Evolutionary conservation across 2,113 vertebrate genomes (phyloP), one percentile per base, ranked within the genome.

Genomic region (Halichoerus grypus): DNA sequence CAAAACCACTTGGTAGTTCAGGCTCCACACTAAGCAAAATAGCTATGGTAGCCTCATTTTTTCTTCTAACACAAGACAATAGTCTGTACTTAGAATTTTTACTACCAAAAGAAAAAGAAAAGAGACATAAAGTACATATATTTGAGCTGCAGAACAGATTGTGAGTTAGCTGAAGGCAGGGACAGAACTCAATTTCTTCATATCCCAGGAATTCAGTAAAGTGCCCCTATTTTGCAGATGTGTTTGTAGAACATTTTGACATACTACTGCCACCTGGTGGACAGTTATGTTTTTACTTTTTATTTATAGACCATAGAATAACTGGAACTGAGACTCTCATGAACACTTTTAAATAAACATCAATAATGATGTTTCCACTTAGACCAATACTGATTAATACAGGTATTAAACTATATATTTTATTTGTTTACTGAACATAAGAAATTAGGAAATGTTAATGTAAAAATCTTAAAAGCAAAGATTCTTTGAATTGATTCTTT

Each of bases 211-310:
- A 26, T 57, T 89, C 26, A 59, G 0, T 51, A 2, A 72, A 74
- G 33, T 15, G 36, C 2, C n/a, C 19, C 18, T 55, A 14, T 15
- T 39, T 12, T 9, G 63, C 4, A 16, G 28, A 7, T 9, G 1
- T 18, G 0, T 71, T 91, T 61, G 14, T 19, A 76, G 28, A 97
- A 80, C 72, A 89, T 83, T 67, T 79, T 95, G 77, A 91, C 76
- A 63, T 95, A 36, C 53, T 83, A 28, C 95, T 97, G 95, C 97
- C 96, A 96, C 89, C 97, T 98, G 71, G 85, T 92, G 97, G 97
- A 3, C 0, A 91, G 77, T 86, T 91, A 24, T 71, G 82, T 42
- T 53, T 83, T 93, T 87, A 91, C 49, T 69, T 82, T 84, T 96
- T 79, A 67, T 67, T 81, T 94, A 57, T n/a, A 49, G 79, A 39